Evolutionary conservation across 2,113 vertebrate genomes (phyloP), one percentile per base, ranked within the genome.

Genomic region (Poicephalus meyeri): DNA sequence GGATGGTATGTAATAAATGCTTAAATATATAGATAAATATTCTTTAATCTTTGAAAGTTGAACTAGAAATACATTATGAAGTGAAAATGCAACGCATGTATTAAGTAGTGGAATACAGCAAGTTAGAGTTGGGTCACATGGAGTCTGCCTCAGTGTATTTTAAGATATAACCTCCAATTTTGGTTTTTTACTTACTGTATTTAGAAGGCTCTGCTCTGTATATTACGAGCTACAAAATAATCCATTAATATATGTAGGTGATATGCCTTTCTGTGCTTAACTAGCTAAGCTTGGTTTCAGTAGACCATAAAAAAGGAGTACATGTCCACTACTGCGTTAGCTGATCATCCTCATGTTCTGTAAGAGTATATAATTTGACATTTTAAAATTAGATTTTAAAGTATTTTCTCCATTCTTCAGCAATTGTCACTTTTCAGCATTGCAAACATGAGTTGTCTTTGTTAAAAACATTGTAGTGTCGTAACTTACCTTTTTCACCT

Each of bases 1-100:
- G 53, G 99, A 99, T 70, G 99, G 99, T 99, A 98, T 41, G 97
- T 95, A 80, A n/a, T 8, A 52, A 73, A 46, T 3, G 21, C 13
- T 88, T 35, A 58, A 35, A 58, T 58, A 58, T 35, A 35, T 3
- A 24, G 21, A 35, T 35, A 35, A 35, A 58, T 58, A 24, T 35
- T 58, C 56, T 58, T 58, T 35, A 35, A 35, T 35, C 56, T 78
- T 64, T 74, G 39, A 23, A 80, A 63, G 64, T 11, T 81, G 41
- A 72, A 11, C 24, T 63, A 70, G 24, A 80, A 93, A 65, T 66
- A 29, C 2, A 5, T 20, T 7, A 25, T 18, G 18, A 74, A 70
- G 71, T 47, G 12, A 60, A 88, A 93, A 29, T 23, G 9, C 20
- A 23, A 9, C 33, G 4, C 12, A 5, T 56, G 9, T 41, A 11